Evolutionary conservation across 1,140 invertebrate genomes (phyloP).

Genomic region (Rhagoletis zephyria): DNA sequence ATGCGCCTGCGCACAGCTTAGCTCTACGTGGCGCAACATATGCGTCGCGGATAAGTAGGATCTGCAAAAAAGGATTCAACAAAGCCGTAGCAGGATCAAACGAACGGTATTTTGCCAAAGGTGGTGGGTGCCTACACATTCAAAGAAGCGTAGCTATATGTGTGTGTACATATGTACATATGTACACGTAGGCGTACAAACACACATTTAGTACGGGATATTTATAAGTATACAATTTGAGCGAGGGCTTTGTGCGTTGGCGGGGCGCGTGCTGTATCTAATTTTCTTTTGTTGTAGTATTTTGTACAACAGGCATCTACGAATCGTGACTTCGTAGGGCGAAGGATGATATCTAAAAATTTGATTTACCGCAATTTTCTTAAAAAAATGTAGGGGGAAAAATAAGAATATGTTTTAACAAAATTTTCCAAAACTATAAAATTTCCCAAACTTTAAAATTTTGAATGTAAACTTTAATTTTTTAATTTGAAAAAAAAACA

Average conservation of each 20-base stretch:
- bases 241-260: background rate
- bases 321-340: too few relatives aligned
- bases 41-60: slow-evolving; percentile 30
- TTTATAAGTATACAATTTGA: too few relatives aligned
- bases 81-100: slow-evolving; percentile 11
- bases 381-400: too few relatives aligned
- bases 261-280: background rate
- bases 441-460: too few relatives aligned
- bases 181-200: background rate
- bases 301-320: too few relatives aligned
- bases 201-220: too few relatives aligned
- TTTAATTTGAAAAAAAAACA: too few relatives aligned
- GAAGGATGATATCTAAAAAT: too few relatives aligned
- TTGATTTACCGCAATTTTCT: too few relatives aligned
- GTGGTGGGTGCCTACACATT: background rate
- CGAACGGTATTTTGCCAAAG: background rate
- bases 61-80: background rate
- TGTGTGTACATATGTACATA: background rate
- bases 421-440: too few relatives aligned
- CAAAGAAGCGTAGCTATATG: background rate
- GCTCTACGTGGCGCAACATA: background rate
- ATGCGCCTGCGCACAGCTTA: slow-evolving; percentile 27
- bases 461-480: too few relatives aligned
- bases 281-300: background rate
- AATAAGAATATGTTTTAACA: too few relatives aligned